Percentiles rank a stretch among this genome's conserved stretches.
Conservation (phyloP, 2,113 vertebrate species). For the Sus scrofa region DNA sequence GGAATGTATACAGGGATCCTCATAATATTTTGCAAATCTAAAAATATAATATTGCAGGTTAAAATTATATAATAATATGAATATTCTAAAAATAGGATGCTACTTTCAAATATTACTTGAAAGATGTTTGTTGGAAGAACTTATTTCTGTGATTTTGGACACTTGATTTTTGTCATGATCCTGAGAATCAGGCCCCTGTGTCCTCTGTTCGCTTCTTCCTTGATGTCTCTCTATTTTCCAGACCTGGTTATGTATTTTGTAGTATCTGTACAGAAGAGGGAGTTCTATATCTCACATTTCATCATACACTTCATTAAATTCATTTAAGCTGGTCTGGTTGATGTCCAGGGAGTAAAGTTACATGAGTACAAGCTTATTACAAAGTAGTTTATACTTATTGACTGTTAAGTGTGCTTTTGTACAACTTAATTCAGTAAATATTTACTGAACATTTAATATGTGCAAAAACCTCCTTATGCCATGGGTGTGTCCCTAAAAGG, state of each 20-base stretch:
- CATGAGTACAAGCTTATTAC: background rate
- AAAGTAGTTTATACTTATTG: background rate
- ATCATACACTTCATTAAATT: background rate
- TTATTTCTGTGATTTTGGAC: background rate
- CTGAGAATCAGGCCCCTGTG: background rate
- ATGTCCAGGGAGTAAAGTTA: background rate
- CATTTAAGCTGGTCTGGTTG: background rate
- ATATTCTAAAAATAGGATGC: background rate
- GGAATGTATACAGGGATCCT: background rate
- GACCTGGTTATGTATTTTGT: background rate
- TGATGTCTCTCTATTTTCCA: background rate
- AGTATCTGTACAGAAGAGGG: background rate
- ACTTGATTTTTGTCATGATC: background rate
- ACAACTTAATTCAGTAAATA: background rate
- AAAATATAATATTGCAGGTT: conserved; percentile 27
- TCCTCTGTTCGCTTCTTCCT: background rate
- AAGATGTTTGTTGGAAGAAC: background rate
- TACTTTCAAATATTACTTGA: background rate
- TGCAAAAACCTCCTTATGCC: no score
- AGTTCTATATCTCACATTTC: background rate
- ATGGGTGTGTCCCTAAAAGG: no score
- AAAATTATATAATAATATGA: background rate
- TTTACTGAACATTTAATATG: background rate
- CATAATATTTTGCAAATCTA: background rate
- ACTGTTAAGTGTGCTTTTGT: background rate